Conservation (phyloP, 1,140 invertebrate species). For the Lasaia peninsularis region DNA sequence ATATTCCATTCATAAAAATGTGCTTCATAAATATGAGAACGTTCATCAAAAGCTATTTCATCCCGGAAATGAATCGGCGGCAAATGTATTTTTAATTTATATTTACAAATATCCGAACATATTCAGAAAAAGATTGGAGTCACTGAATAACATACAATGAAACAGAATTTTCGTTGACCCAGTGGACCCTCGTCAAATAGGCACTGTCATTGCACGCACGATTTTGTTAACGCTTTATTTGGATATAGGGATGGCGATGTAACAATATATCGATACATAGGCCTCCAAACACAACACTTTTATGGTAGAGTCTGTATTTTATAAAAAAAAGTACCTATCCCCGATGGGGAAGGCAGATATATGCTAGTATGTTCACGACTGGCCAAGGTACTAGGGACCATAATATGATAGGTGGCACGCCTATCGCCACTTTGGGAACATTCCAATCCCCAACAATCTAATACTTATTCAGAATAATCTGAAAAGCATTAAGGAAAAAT, state of each 20-base stretch:
- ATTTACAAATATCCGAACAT: constrained; percentile 8
- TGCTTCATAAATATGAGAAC: not conserved
- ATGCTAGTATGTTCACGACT: no score
- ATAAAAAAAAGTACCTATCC: no score
- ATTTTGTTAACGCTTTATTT: constrained; percentile 15
- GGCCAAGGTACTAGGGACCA: no score
- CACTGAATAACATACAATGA: constrained; percentile 40
- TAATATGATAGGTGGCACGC: no score
- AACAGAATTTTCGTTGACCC: constrained; percentile 48
- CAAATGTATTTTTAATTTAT: constrained; percentile 13
- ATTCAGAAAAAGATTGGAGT: constrained; percentile 11
- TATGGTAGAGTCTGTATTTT: no score
- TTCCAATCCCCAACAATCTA: no score
- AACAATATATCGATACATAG: not conserved
- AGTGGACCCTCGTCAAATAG: constrained; percentile 48
- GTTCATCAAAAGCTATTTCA: not conserved
- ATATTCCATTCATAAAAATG: not conserved
- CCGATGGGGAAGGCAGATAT: no score
- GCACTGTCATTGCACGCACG: constrained; percentile 50
- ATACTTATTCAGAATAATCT: no score
- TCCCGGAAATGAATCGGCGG: not conserved
- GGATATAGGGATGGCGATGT: not conserved
- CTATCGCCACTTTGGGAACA: no score
- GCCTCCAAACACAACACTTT: no score
- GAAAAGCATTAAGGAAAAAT: no score